phyloP scores from a whole-genome alignment of 2,113 vertebrate species.

The Amblyornis subalaris region DNA sequence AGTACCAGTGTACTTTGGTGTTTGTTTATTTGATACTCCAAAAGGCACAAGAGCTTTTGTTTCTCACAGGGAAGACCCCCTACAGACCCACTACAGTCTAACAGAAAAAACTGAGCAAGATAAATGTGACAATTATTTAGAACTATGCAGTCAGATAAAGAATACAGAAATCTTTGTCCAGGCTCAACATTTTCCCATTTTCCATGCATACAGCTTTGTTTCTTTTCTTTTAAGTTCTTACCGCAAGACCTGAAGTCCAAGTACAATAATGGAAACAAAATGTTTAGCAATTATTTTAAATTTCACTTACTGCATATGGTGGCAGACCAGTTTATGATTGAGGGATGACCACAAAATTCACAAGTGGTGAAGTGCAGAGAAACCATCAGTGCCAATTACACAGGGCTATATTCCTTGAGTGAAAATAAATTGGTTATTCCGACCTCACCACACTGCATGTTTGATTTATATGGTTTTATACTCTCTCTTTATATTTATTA shows the following conservation, averaged over 20 bases:
- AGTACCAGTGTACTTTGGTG: background rate
- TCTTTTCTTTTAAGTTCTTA: background rate
- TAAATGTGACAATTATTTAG: background rate
- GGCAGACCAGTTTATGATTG: background rate
- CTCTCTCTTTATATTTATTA: conserved; percentile 3
- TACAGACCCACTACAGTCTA: background rate
- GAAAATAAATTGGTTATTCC: conserved; percentile 51
- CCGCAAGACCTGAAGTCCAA: background rate
- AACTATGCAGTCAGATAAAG: background rate
- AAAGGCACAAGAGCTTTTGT: background rate
- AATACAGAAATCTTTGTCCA: background rate
- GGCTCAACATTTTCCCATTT: background rate
- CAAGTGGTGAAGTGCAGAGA: background rate
- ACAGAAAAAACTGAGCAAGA: background rate
- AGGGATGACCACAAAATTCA: conserved; percentile 32
- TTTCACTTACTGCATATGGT: background rate
- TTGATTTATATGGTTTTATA: conserved; percentile 16
- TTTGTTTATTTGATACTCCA: background rate
- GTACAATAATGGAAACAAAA: background rate
- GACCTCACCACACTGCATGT: background rate
- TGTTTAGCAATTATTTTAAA: background rate
- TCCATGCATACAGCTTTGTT: background rate
- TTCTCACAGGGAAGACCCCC: background rate
- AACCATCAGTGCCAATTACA: conserved; percentile 26
- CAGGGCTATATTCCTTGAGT: background rate